Percentiles rank a stretch among this genome's conserved stretches.
Conservation (phyloP, 2,797 vertebrate species). For the Chiloscyllium punctatum region DNA sequence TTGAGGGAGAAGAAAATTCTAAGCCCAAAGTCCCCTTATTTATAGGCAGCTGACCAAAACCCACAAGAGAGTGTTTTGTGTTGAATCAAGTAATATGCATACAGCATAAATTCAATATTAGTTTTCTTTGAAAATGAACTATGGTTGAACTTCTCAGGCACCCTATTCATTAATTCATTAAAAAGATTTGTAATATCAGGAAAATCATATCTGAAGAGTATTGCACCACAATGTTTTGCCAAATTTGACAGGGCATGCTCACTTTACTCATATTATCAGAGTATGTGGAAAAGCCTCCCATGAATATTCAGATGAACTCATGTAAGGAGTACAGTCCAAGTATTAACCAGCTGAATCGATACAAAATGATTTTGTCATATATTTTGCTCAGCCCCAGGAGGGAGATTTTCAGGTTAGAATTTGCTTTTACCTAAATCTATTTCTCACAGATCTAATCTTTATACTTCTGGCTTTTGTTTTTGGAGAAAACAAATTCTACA, state of each 20-base stretch:
- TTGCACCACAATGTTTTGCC: neutral
- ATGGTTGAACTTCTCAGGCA: neutral
- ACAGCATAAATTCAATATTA: neutral
- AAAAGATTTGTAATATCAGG: neutral
- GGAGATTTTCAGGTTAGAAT: too few relatives aligned
- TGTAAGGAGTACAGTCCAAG: too few relatives aligned
- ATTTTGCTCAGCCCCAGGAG: too few relatives aligned
- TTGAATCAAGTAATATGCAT: neutral
- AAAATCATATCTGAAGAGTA: neutral
- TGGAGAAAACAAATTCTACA: too few relatives aligned
- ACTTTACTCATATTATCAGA: neutral
- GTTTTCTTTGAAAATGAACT: neutral
- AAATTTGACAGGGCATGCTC: neutral
- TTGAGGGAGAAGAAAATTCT: neutral
- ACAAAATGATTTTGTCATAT: too few relatives aligned
- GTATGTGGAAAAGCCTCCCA: neutral
- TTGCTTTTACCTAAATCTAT: too few relatives aligned
- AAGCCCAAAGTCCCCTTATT: neutral
- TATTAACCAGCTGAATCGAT: too few relatives aligned
- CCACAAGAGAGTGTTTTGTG: neutral
- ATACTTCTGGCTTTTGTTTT: too few relatives aligned
- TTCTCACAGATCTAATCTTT: too few relatives aligned
- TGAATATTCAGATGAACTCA: neutral
- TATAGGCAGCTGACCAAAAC: neutral
- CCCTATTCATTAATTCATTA: neutral